Percentiles rank a stretch among this genome's conserved stretches.
phyloP scores from a whole-genome alignment of 2,113 vertebrate species.

The Oncorhynchus nerka region DNA sequence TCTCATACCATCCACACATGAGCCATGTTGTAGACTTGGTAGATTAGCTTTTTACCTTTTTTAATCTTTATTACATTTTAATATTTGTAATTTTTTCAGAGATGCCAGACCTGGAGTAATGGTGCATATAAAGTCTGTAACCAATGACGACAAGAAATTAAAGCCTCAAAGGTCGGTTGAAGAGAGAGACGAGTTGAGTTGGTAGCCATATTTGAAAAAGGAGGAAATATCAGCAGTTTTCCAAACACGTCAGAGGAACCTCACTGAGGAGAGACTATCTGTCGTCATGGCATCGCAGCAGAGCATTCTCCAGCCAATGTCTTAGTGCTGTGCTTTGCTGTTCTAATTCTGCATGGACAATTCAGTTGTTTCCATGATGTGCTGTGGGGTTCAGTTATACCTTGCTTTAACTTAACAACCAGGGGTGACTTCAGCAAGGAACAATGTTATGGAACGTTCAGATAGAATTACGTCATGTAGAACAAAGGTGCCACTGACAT shows the following conservation, averaged over 20 bases:
- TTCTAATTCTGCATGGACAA: constrained; percentile 75
- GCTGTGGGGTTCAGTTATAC: constrained; percentile 46
- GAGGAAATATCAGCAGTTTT: constrained; percentile 45
- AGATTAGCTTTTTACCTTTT: not conserved
- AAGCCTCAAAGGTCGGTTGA: constrained; percentile 73
- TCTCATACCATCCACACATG: not conserved
- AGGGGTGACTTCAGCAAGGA: constrained; percentile 15
- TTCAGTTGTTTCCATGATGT: constrained; percentile 64
- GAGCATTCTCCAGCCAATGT: constrained; percentile 41
- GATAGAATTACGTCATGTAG: too few relatives aligned
- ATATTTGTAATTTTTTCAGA: constrained; percentile 74
- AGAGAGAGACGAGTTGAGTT: constrained; percentile 71
- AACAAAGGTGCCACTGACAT: too few relatives aligned
- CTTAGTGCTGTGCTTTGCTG: constrained; percentile 59
- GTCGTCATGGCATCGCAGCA: constrained; percentile 70
- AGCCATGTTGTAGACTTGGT: not conserved
- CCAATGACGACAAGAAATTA: constrained; percentile 49
- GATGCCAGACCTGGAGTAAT: constrained; percentile 95
- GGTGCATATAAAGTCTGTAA: constrained; percentile 32
- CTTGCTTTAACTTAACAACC: constrained; percentile 58
- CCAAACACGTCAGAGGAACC: constrained; percentile 74
- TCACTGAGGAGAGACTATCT: constrained; percentile 75
- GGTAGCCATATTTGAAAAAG: constrained; percentile 75
- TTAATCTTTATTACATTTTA: constrained; percentile 41
- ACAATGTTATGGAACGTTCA: too few relatives aligned